These are phyloP conservation scores for Anolis apletophallus DNA, from an alignment of 2,797 vertebrate species.

Conservation along the genomic window DNA sequence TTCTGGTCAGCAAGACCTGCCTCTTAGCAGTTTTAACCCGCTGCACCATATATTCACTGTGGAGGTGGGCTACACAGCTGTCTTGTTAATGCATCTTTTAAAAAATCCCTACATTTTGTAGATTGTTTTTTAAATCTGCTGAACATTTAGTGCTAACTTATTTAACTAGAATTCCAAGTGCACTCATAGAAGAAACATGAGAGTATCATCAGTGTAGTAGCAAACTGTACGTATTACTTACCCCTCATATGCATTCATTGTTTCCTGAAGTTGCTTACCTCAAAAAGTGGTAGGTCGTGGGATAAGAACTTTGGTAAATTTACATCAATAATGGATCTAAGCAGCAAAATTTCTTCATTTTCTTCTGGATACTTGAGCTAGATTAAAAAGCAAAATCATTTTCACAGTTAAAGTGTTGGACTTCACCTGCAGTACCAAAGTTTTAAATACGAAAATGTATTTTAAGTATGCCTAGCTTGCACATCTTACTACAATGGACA, in stretches of 20 bases:
- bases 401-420: neutral
- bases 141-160: neutral
- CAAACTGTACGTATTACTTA: neutral
- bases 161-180: neutral
- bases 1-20: too few relatives aligned
- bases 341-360: conserved; percentile 90
- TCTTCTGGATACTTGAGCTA: conserved; percentile 89
- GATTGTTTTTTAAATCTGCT: neutral
- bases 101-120: neutral
- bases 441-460: neutral
- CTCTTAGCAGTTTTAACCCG: too few relatives aligned
- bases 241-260: neutral
- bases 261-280: conserved; percentile 77
- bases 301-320: conserved; percentile 92
- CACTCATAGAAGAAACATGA: neutral
- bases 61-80: neutral
- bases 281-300: conserved; percentile 91
- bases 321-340: conserved; percentile 92
- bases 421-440: neutral
- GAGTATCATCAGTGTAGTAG: neutral
- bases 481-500: neutral
- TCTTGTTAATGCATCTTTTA: neutral
- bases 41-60: too few relatives aligned
- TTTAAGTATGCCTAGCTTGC: neutral
- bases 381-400: conserved; percentile 49